These are phyloP conservation scores for Ceriagrion tenellum DNA, from an alignment of 2,888 invertebrate species.

Conservation along the genomic window DNA sequence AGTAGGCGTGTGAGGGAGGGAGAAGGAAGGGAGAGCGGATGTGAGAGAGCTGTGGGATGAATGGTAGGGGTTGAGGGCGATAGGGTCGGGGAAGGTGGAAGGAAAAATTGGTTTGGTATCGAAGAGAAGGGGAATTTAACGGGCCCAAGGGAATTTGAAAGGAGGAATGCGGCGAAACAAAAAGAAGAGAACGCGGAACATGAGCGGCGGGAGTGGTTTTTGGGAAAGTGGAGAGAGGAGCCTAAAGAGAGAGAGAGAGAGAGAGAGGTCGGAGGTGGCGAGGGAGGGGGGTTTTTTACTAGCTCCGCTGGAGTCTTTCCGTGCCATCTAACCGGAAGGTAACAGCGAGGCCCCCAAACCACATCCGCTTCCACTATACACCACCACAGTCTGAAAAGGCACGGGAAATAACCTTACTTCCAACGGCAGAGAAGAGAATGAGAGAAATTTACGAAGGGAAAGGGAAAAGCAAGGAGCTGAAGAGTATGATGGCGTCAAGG, in stretches of 20 bases:
- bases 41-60: background rate
- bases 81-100: background rate
- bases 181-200: slow-evolving; percentile 7
- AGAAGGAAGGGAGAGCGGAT: background rate
- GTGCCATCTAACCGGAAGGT: slow-evolving; percentile 37
- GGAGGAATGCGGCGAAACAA: slow-evolving; percentile 27
- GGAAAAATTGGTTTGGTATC: slow-evolving; percentile 21
- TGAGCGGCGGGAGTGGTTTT: background rate
- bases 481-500: background rate
- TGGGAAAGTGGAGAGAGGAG: too few relatives aligned
- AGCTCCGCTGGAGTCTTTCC: background rate
- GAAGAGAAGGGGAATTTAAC: background rate
- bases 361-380: slow-evolving; percentile 13
- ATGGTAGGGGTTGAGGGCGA: background rate
- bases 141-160: background rate
- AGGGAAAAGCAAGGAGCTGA: background rate
- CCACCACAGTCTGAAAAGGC: background rate
- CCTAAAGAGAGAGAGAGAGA: too few relatives aligned
- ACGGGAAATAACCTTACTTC: background rate
- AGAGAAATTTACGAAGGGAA: background rate
- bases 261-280: background rate
- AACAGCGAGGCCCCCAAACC: background rate
- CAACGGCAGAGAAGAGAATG: background rate
- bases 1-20: background rate
- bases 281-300: background rate